A percentile compares a stretch with the other conserved stretches of the same genome.
These are phyloP conservation scores for Nipponia nippon DNA, from an alignment of 2,113 vertebrate species.

Conservation along the genomic window DNA sequence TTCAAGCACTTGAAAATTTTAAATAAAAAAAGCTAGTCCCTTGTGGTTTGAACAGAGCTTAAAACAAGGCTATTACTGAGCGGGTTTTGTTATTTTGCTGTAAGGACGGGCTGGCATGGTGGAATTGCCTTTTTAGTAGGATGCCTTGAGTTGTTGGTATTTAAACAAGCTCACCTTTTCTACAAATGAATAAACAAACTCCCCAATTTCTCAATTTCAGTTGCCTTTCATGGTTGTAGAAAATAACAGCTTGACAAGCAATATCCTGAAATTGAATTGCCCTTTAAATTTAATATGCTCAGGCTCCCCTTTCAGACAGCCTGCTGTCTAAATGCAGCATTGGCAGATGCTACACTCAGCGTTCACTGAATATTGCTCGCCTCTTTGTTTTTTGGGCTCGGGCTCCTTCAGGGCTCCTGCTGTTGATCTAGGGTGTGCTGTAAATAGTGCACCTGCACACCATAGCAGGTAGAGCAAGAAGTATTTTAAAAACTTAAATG, in stretches of 20 bases:
- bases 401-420: not conserved
- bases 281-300: constrained; percentile 5
- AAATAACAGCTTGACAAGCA: constrained; percentile 3
- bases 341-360: not conserved
- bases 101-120: not conserved
- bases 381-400: not conserved
- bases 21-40: not conserved
- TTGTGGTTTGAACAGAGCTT: not conserved
- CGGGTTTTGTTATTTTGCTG: not conserved
- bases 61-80: not conserved
- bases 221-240: not conserved
- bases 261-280: constrained; percentile 35
- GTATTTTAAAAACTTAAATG: not conserved
- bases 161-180: not conserved
- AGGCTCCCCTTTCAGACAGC: not conserved
- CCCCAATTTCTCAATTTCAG: not conserved
- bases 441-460: not conserved
- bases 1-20: not conserved
- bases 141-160: not conserved
- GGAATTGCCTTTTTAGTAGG: not conserved
- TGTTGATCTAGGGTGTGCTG: not conserved
- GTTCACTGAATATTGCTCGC: not conserved
- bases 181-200: not conserved
- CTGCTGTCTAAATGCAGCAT: not conserved
- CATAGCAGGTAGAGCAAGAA: not conserved